These are phyloP conservation scores for Acrocephalus scirpaceus DNA, from an alignment of 2,797 vertebrate species.

Conservation along the genomic window DNA sequence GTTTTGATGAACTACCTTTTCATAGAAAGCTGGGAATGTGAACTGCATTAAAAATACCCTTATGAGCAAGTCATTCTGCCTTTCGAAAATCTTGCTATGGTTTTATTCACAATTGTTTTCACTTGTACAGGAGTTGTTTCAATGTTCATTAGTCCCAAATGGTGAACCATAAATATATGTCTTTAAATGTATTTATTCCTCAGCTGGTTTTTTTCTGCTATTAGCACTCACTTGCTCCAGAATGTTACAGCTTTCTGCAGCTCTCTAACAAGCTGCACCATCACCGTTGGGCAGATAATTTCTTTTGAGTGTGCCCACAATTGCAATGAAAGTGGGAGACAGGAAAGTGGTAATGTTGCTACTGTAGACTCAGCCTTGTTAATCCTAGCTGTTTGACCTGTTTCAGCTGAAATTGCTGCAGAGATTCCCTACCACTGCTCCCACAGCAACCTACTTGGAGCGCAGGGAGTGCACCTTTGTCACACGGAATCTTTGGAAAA, in stretches of 20 bases:
- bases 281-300: not conserved
- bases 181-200: not conserved
- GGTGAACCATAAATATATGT: not conserved
- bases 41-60: not conserved
- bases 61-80: not conserved
- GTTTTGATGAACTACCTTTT: not conserved
- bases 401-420: not conserved
- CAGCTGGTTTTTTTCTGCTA: not conserved
- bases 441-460: fast-evolving
- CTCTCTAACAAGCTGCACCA: not conserved
- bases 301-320: not conserved
- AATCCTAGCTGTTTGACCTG: not conserved
- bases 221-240: not conserved
- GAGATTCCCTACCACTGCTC: not conserved
- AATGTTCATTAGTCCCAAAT: not conserved
- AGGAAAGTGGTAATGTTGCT: not conserved
- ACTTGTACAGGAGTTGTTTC: not conserved
- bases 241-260: not conserved
- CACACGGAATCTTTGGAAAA: not conserved
- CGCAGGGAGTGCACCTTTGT: not conserved
- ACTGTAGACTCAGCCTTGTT: not conserved
- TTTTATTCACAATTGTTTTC: conserved; percentile 18
- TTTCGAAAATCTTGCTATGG: not conserved
- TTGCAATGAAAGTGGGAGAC: not conserved
- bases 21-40: not conserved